phyloP scores from a whole-genome alignment of 2,888 invertebrate species.

The Amblyjoppa fuscipennis region DNA sequence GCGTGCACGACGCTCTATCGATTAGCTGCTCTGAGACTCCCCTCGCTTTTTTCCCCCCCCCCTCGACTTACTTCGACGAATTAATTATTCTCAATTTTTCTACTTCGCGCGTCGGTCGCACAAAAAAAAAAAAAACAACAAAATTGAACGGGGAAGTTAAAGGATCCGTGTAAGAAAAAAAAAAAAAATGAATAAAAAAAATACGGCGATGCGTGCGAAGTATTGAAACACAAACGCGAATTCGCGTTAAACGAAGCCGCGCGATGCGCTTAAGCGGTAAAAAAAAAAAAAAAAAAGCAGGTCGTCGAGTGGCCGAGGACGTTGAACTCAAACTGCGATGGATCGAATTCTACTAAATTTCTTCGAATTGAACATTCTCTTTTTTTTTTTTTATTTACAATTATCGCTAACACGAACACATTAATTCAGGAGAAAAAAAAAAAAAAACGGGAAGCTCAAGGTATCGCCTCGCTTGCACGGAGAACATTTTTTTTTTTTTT shows the following conservation, averaged over 20 bases:
- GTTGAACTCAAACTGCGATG: conserved; percentile 8
- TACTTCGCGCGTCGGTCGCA: background rate
- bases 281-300: background rate
- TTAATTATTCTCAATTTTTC: conserved; percentile 9
- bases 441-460: background rate
- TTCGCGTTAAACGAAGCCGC: background rate
- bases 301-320: conserved; percentile 1
- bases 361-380: background rate
- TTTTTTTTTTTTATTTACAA: background rate
- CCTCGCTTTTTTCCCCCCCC: no score
- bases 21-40: conserved; percentile 1
- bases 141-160: background rate
- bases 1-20: conserved; percentile 31
- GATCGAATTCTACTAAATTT: background rate
- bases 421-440: background rate
- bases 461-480: background rate
- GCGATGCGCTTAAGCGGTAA: background rate
- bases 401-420: background rate
- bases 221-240: background rate
- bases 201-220: background rate
- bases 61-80: conserved; percentile 1
- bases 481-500: background rate
- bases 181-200: background rate
- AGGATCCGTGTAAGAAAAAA: background rate
- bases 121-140: background rate